Base-by-base conservation (phyloP, 1,140 invertebrate species). In the Phymastichus coffea region DNA sequence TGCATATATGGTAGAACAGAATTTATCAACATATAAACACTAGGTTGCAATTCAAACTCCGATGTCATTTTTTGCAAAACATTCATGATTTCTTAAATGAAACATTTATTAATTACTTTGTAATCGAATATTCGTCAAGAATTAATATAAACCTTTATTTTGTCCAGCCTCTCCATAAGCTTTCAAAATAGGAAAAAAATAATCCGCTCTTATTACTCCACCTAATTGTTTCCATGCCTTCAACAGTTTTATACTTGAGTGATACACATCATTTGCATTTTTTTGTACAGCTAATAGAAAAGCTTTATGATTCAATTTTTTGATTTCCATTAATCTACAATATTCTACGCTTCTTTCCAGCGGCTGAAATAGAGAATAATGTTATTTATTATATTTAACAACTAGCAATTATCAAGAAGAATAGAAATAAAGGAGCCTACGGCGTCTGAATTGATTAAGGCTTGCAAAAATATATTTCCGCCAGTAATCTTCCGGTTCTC, bases 181-280 rank as follows among this genome's bases (percentile, higher is more conserved):
- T 38, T 40, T 17, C 2, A 52, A 38, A 17, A 52, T 52, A 0
- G 49, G n/a, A 52, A 38, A 52, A 26, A 52, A 52, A 52, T 40
- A 52, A 26, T 23, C 1, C 25, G 37, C 33, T 26, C 8, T 52
- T n/a, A 52, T 15, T 9, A 25, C 7, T 15, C 49, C 49, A 35
- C 35, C 35, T 17, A 40, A 52, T 9, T 37, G 20, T 26, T 52
- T 52, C 49, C 49, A 52, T 38, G 35, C 49, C 3, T 25, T 52
- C 49, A 52, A 38, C 1, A 38, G n/a, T 22, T 1, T 26, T 6
- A 52, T 25, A 10, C 19, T 52, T 15, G 49, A 52, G 12, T 52
- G 20, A 40, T 35, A 37, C 47, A 51, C 35, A 22, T 37, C 19
- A n/a, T 23, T 33, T 20, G 15, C 47, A 22, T n/a, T 51, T 51